Evolutionary conservation across 2,888 invertebrate species (phyloP).

Genomic region (Allygus modestus): DNA sequence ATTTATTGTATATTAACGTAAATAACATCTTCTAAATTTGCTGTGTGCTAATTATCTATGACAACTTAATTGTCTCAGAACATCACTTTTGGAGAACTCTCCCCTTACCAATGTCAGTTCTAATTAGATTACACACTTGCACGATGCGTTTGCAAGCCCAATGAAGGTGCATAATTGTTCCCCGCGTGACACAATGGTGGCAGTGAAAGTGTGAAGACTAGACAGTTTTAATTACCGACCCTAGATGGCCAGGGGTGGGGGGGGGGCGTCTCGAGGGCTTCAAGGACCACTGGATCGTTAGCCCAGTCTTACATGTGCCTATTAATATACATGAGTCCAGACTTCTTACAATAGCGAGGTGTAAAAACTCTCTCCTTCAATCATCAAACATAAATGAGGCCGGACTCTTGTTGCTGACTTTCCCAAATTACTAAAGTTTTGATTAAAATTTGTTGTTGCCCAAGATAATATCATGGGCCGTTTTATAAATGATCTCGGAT

Average conservation of each 20-base stretch:
- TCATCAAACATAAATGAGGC: conserved; percentile 43
- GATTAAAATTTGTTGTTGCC: conserved; percentile 42
- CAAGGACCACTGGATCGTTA: conserved; percentile 45
- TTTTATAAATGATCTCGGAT: conserved; percentile 21
- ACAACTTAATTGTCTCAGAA: too few relatives aligned
- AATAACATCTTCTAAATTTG: too few relatives aligned
- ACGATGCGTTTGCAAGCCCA: too few relatives aligned
- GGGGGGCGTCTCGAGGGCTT: not conserved
- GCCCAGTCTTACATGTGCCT: conserved; percentile 41
- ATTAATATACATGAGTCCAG: conserved; percentile 54
- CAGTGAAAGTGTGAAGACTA: conserved; percentile 39
- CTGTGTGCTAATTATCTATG: too few relatives aligned
- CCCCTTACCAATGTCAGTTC: too few relatives aligned
- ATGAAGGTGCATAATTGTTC: not conserved
- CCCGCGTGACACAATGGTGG: conserved; percentile 3
- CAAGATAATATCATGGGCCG: conserved; percentile 6
- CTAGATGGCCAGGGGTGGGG: not conserved
- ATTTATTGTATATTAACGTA: too few relatives aligned
- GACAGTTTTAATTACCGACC: conserved; percentile 48
- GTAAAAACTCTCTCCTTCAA: conserved; percentile 38
- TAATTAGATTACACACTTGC: too few relatives aligned
- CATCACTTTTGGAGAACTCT: too few relatives aligned
- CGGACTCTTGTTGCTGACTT: conserved; percentile 31
- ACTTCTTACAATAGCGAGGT: conserved; percentile 43
- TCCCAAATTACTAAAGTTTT: conserved; percentile 33